Conservation (phyloP, 2,797 vertebrate species). For the Myotis daubentonii region DNA sequence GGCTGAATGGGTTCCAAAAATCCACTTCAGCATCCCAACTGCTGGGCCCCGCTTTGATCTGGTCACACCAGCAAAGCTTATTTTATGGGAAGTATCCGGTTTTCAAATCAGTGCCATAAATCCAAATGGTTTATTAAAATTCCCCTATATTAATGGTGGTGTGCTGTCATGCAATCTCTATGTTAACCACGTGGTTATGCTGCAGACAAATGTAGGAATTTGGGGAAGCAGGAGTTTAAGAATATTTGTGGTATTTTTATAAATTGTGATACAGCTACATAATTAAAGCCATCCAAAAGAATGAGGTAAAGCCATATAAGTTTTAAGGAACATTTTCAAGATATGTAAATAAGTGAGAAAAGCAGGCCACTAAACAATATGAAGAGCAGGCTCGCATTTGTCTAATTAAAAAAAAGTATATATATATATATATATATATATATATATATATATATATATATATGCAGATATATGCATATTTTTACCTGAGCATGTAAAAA, state of each 20-base stretch:
- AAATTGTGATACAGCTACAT: background rate
- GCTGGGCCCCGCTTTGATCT: background rate
- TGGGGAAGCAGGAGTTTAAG: background rate
- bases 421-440: background rate
- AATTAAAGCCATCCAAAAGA: slow-evolving; percentile 31
- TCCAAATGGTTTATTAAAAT: slow-evolving; percentile 30
- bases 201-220: slow-evolving; percentile 30
- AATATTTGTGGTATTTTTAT: background rate
- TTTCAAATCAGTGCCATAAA: background rate
- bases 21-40: background rate
- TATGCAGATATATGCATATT: background rate
- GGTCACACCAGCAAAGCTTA: background rate
- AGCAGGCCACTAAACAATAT: background rate
- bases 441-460: background rate
- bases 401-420: background rate
- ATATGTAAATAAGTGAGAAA: slow-evolving; percentile 18
- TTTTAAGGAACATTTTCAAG: slow-evolving; percentile 37
- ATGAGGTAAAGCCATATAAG: slow-evolving; percentile 24
- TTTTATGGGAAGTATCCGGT: background rate
- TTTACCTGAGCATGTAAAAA: background rate
- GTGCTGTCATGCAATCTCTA: background rate
- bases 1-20: background rate
- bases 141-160: background rate
- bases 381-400: background rate
- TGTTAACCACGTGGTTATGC: slow-evolving; percentile 36